Base-by-base conservation (phyloP, 2,113 vertebrate genomes). In the Oxyura jamaicensis region DNA sequence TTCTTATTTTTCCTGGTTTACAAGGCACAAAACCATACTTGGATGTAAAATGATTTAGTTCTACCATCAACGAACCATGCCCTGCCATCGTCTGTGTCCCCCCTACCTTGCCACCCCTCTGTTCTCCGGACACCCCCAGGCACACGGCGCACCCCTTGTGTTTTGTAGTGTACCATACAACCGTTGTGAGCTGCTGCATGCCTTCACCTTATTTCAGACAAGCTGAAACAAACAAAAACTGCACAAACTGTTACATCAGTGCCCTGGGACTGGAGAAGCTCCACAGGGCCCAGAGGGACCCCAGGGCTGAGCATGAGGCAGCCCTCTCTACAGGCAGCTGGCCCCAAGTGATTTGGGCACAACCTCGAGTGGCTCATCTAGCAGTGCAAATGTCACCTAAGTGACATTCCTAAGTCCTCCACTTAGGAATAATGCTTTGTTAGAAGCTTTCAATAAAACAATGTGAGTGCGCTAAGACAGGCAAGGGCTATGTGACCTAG, bases 51-150 rank as follows among this genome's bases (percentile, higher is more conserved):
- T 56, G 50, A 79, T 75, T 80, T 48, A 72, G 58, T 90, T 39
- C 68, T 72, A 83, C 48, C 22, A 39, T 62, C 78, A 94, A 88
- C 59, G 88, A 81, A 75, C 12, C 52, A 62, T 35, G 8, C 26
- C 33, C 12, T n/a, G 20, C 14, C 18, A 28, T 2, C 0, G 0
- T 20, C 11, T 4, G 11, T 7, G 33, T n/a, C 60, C 36, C 36
- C 36, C 25, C n/a, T 23, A 39, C n/a, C 25, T 12, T 41, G 44
- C 28, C 31, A 41, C 8, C 8, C 18, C 29, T 14, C 41, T 1
- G 2, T 20, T 33, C 12, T 52, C 26, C 19, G 13, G 56, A 26
- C 36, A 41, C n/a, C 17, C 13, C 13, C 25, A 41, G 6, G 23
- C 20, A 77, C 41, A 69, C 0, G 0, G 36, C 56, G 56, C 1